A percentile compares a stretch with the other conserved stretches of the same genome.
Evolutionary conservation across 2,113 vertebrate genomes (phyloP).

Genomic region (Centropus bengalensis): DNA sequence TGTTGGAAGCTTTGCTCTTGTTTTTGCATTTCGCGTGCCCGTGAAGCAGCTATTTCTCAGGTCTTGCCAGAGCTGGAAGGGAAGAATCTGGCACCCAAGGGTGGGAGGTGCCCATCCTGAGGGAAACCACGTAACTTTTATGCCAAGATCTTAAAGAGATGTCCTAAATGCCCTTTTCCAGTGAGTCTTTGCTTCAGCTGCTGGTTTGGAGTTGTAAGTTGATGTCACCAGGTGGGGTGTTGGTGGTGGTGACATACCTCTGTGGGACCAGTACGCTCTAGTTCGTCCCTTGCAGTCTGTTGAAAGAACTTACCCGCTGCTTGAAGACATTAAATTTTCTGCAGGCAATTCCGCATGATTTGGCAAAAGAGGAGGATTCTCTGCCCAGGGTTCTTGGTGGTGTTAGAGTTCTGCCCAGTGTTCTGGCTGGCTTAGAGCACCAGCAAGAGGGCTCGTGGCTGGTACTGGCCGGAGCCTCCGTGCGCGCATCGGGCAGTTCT

Average conservation of each 20-base stretch:
- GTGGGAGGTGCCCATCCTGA: background rate
- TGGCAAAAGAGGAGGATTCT: background rate
- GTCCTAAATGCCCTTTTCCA: background rate
- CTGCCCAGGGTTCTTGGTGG: background rate
- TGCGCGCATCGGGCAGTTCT: background rate
- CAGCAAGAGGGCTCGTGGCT: background rate
- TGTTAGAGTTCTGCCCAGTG: too few relatives aligned
- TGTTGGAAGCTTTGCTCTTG: background rate
- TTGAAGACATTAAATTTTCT: background rate
- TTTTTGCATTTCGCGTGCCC: background rate
- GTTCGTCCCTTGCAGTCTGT: background rate
- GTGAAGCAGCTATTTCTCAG: background rate
- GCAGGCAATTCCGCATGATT: background rate
- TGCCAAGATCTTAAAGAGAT: background rate
- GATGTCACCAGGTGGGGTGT: fast-evolving
- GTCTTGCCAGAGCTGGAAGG: background rate
- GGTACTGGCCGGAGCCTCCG: background rate
- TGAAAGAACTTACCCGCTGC: background rate
- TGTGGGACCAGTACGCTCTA: background rate
- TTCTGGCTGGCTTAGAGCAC: background rate
- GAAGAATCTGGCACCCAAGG: background rate
- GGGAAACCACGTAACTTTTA: background rate
- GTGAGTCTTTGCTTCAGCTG: background rate
- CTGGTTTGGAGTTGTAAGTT: background rate
- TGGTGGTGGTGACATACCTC: background rate